Evolutionary conservation across 2,888 invertebrate genomes (phyloP), one percentile per base, ranked within the genome.

Genomic region (Micoletzkya japonica): DNA sequence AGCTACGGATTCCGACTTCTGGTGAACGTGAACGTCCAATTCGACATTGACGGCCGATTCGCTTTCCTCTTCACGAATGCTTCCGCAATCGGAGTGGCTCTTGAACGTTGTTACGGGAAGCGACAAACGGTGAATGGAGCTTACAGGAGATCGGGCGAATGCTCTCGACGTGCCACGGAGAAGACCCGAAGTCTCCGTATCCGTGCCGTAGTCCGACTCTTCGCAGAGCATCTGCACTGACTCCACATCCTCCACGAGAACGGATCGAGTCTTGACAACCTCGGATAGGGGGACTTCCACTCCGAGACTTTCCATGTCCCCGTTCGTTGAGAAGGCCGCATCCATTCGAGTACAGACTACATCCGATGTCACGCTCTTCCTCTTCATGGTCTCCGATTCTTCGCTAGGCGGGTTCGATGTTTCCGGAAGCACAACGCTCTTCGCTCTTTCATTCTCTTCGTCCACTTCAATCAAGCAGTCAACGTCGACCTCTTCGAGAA

Each of bases 181-280:
- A 17, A 81, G 60, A 10, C 77, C 75, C 1, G 77, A 76, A 24
- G 77, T 73, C 56, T 82, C 81, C 0, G 81, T 82, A 59, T 80
- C 81, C 2, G 78, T 80, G 17, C 77, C 75, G 63, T 75, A 75
- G 67, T 82, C 82, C 0, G 79, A 79, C 58, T 82, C 82, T 71
- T 82, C 82, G 70, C 82, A 82, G 2, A 82, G 54, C 82, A 82
- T 82, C 64, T 82, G 81, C 60, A 82, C 76, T 2, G 82, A 82
- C 34, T 72, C 72, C 28, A 74, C 70, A 59, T 82, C 82, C 32
- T 81, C 81, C n/a, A 73, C 64, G 30, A 76, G 34, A 2, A 44
- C 36, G 24, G 67, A 39, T 4, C n/a, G 14, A 4, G 67, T 57
- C 57, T 57, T 67, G 20, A 67, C 67, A 17, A 67, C 57, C 44